phyloP scores from a whole-genome alignment of 2,113 vertebrate genomes.

The Ceuthmochares aereus region DNA sequence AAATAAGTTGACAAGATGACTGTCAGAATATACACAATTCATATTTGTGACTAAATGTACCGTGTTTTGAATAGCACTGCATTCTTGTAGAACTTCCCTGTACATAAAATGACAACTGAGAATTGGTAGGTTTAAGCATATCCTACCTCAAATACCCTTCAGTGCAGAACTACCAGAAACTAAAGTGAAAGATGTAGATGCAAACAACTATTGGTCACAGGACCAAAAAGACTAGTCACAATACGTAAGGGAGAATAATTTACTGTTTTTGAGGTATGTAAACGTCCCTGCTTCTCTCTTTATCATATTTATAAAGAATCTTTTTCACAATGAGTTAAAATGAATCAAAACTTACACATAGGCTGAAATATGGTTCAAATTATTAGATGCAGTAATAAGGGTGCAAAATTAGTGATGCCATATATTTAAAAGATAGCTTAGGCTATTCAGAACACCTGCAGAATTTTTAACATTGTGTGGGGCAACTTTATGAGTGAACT shows the following conservation, averaged over 20 bases:
- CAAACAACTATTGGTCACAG: neutral
- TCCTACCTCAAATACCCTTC: neutral
- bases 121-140: neutral
- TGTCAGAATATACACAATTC: neutral
- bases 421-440: neutral
- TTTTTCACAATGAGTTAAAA: neutral
- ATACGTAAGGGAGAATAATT: neutral
- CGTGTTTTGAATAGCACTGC: neutral
- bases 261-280: neutral
- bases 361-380: neutral
- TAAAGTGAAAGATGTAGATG: neutral
- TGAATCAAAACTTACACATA: neutral
- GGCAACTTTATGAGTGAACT: neutral
- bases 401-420: neutral
- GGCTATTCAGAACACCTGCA: neutral
- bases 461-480: neutral
- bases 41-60: neutral
- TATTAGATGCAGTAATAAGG: neutral
- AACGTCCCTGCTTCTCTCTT: neutral
- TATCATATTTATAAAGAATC: neutral
- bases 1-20: neutral
- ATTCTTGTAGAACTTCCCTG: neutral
- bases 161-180: neutral
- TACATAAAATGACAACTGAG: neutral
- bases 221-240: neutral